These are phyloP conservation scores for Agelas oroides DNA, from an alignment of 37 sponge, comb jelly and placozoan genomes.

Conservation along the genomic window DNA sequence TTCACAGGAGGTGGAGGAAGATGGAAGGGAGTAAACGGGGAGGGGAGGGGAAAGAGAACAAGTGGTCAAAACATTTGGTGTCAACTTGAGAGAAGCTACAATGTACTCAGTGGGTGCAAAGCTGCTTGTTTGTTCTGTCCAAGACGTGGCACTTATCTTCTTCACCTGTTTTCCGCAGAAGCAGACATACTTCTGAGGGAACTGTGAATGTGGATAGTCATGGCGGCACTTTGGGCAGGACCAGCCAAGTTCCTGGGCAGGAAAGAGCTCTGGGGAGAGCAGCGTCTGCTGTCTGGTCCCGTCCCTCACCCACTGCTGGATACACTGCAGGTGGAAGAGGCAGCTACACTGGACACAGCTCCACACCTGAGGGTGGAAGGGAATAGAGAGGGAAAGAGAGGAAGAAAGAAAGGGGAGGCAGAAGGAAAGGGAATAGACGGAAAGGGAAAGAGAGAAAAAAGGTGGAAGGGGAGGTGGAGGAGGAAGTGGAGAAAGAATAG, in stretches of 20 bases:
- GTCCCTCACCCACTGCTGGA: slow-evolving; percentile 94
- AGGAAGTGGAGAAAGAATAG: background rate
- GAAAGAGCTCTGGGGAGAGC: slow-evolving; percentile 76
- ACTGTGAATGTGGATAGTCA: slow-evolving; percentile 55
- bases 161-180: slow-evolving; percentile 91
- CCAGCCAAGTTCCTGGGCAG: slow-evolving; percentile 37
- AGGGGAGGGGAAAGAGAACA: background rate
- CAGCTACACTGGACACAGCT: slow-evolving; percentile 81
- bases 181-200: slow-evolving; percentile 78
- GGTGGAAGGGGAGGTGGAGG: background rate
- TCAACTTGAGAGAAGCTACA: no score
- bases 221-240: slow-evolving; percentile 85
- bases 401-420: no score
- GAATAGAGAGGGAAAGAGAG: background rate
- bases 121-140: no score
- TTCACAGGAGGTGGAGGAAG: background rate
- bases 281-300: slow-evolving; percentile 43
- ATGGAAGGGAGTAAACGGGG: background rate
- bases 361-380: slow-evolving; percentile 64
- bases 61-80: background rate
- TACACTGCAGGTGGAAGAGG: slow-evolving; percentile 93
- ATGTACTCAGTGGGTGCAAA: no score
- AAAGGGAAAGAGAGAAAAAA: background rate
- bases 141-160: slow-evolving; percentile 59
- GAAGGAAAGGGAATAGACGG: background rate